A percentile compares a stretch with the other conserved stretches of the same genome.
Evolutionary conservation across 2,888 invertebrate species (phyloP).

Genomic region (Tiphia femorata): DNA sequence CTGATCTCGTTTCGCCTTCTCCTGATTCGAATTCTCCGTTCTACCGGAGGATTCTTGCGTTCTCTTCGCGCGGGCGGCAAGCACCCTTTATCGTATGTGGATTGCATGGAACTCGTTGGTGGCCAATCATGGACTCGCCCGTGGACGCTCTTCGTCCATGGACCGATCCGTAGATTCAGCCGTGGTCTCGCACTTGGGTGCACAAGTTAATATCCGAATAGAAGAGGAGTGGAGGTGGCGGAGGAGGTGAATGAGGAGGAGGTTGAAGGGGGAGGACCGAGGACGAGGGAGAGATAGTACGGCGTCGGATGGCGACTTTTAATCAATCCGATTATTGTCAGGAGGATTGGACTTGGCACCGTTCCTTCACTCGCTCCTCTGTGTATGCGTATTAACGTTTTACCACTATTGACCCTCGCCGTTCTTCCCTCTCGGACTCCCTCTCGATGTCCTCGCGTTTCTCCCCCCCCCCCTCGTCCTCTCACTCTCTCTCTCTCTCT

Average conservation of each 20-base stretch:
- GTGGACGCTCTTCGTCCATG: no score
- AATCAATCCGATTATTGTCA: constrained; percentile 59
- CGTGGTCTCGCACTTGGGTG: constrained; percentile 5
- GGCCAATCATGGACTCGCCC: no score
- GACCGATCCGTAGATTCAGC: no score
- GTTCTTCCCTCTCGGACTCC: constrained; percentile 2
- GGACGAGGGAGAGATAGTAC: constrained; percentile 18
- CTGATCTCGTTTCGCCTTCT: no score
- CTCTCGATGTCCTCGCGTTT: no score
- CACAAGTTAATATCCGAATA: constrained; percentile 22
- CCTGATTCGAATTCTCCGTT: no score
- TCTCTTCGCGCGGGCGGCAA: constrained; percentile 11
- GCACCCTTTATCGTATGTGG: constrained; percentile 7
- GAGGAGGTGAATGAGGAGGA: neutral
- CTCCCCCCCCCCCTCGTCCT: constrained; percentile 5
- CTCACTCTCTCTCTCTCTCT: constrained; percentile 7
- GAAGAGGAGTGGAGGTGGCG: constrained; percentile 13
- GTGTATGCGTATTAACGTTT: constrained; percentile 40
- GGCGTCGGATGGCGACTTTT: constrained; percentile 49
- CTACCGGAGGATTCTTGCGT: no score
- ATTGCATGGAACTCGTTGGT: no score
- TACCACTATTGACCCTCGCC: constrained; percentile 23
- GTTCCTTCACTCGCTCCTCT: constrained; percentile 33
- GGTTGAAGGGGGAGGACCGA: neutral
- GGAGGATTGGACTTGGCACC: constrained; percentile 50